Evolutionary conservation across 2,113 vertebrate genomes (phyloP).

Genomic region (Mugil cephalus): DNA sequence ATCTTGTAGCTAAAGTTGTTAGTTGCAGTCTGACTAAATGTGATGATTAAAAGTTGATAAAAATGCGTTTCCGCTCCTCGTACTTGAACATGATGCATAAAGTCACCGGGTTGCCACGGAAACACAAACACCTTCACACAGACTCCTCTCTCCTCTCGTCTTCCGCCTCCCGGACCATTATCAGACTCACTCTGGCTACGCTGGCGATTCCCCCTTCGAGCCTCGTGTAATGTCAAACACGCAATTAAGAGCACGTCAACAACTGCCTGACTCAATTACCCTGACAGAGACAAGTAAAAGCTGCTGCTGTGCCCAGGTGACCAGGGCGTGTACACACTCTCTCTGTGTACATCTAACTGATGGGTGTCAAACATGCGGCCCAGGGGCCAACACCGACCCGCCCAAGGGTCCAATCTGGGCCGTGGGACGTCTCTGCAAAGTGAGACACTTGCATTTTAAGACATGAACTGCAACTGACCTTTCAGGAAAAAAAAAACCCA

Average conservation of each 20-base stretch:
- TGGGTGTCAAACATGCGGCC: too few species aligned
- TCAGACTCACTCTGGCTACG: conserved; percentile 30
- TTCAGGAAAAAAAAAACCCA: too few species aligned
- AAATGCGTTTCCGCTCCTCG: neutral
- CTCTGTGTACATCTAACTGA: too few species aligned
- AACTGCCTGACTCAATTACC: conserved; percentile 60
- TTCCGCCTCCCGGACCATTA: conserved; percentile 19
- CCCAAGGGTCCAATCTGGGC: too few species aligned
- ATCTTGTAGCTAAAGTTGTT: too few species aligned
- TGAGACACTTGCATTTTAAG: too few species aligned
- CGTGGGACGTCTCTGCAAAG: too few species aligned
- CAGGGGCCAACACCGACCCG: too few species aligned
- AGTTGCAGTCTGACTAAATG: too few species aligned
- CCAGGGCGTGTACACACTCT: neutral
- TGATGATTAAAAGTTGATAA: too few species aligned
- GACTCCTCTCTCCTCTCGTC: neutral
- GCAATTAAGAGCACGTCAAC: conserved; percentile 69
- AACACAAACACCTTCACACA: conserved; percentile 27
- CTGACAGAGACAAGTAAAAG: conserved; percentile 29
- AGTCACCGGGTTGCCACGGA: neutral
- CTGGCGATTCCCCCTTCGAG: conserved; percentile 50
- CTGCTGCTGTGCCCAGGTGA: conserved; percentile 17
- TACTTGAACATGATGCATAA: neutral
- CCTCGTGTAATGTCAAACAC: conserved; percentile 68
- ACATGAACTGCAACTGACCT: too few species aligned